phyloP scores from a whole-genome alignment of 1,140 invertebrate genomes.

The Hormaphis cornu region DNA sequence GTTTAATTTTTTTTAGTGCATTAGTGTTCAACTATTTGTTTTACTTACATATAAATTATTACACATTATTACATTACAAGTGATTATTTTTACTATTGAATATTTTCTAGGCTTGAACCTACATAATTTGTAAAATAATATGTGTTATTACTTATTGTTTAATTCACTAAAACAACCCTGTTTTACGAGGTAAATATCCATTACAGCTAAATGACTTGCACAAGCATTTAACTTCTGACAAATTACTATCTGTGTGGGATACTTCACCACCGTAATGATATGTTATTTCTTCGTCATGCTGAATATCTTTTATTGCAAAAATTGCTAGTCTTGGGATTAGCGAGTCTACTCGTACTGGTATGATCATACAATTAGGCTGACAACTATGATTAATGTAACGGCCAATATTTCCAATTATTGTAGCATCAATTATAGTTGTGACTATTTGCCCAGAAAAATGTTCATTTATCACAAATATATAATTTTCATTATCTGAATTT shows the following conservation, averaged over 20 bases:
- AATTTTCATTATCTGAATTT: slow-evolving; percentile 56
- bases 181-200: slow-evolving; percentile 18
- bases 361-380: slow-evolving; percentile 66
- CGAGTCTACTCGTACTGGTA: slow-evolving; percentile 64
- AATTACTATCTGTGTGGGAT: background rate
- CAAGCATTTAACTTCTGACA: slow-evolving; percentile 11
- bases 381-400: slow-evolving; percentile 89
- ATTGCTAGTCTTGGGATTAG: slow-evolving; percentile 68
- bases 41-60: too few species aligned
- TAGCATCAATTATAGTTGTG: slow-evolving; percentile 72
- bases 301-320: slow-evolving; percentile 62
- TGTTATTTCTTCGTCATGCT: slow-evolving; percentile 60
- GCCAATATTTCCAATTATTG: slow-evolving; percentile 72
- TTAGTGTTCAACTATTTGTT: too few species aligned
- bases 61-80: too few species aligned
- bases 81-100: too few species aligned
- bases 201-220: background rate
- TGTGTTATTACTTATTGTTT: too few species aligned
- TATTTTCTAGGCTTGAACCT: too few species aligned
- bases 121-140: too few species aligned
- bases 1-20: too few species aligned
- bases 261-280: slow-evolving; percentile 54
- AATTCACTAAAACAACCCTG: slow-evolving; percentile 9
- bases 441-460: slow-evolving; percentile 46
- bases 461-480: slow-evolving; percentile 72